Evolutionary conservation across 2,888 invertebrate species (phyloP).

Genomic region (Drosophila testacea): DNA sequence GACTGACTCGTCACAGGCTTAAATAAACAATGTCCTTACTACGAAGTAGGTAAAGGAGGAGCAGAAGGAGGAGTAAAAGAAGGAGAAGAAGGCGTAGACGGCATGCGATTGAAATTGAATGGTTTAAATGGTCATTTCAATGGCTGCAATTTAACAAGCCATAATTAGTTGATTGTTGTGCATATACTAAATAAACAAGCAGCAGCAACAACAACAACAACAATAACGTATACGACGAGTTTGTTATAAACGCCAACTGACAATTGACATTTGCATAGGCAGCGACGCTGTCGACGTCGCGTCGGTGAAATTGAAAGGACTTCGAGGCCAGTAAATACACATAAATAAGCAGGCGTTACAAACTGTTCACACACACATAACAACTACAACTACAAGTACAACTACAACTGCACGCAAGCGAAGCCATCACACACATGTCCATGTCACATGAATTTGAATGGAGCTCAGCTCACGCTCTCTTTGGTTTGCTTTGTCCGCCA

Average conservation of each 20-base stretch:
- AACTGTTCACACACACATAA: constrained; percentile 56
- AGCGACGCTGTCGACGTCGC: constrained; percentile 28
- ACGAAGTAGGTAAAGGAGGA: not conserved
- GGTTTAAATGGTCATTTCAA: constrained; percentile 82
- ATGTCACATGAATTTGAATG: constrained; percentile 38
- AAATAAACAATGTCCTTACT: not conserved
- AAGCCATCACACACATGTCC: constrained; percentile 72
- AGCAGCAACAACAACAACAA: constrained; percentile 32
- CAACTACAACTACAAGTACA: constrained; percentile 16
- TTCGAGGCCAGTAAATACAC: constrained; percentile 49
- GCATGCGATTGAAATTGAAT: constrained; percentile 80
- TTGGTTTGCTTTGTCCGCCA: constrained; percentile 60
- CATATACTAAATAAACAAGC: constrained; percentile 73
- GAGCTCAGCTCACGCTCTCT: constrained; percentile 5
- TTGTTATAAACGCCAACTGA: constrained; percentile 69
- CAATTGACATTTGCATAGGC: constrained; percentile 80
- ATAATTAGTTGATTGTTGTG: constrained; percentile 80
- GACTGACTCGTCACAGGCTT: not conserved
- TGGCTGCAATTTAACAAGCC: constrained; percentile 81
- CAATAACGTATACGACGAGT: constrained; percentile 50
- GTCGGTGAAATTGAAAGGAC: constrained; percentile 77
- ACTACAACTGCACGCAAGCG: constrained; percentile 11
- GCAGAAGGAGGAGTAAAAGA: not conserved
- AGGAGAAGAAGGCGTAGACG: constrained; percentile 25
- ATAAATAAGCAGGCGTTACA: constrained; percentile 80